Conservation (phyloP, 2,797 vertebrate species). For the Cygnus olor region DNA sequence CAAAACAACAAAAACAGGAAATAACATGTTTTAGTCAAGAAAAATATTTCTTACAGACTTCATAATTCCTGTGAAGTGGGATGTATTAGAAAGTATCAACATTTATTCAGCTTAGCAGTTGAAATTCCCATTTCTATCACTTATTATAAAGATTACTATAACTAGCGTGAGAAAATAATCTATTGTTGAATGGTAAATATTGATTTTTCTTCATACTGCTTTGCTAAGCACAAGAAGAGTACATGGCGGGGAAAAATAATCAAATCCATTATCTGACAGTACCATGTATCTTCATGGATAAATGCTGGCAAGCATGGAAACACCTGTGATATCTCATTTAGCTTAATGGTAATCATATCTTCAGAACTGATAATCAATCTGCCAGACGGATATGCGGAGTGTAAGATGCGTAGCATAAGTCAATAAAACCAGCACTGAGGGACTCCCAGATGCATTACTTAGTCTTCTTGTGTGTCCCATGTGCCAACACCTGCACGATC, state of each 20-base stretch:
- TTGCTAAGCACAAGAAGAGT: not conserved
- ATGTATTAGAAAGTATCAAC: not conserved
- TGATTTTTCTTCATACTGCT: not conserved
- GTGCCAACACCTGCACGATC: accelerated
- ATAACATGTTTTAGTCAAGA: not conserved
- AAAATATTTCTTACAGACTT: not conserved
- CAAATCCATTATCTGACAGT: not conserved
- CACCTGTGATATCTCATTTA: not conserved
- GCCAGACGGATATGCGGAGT: not conserved
- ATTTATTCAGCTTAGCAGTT: not conserved
- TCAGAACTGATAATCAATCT: not conserved
- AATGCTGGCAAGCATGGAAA: not conserved
- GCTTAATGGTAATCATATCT: not conserved
- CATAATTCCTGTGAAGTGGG: not conserved
- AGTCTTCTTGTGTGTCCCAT: not conserved
- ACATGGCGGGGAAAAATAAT: not conserved
- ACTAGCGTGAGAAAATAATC: not conserved
- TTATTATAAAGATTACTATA: not conserved
- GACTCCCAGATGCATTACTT: not conserved
- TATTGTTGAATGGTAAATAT: not conserved
- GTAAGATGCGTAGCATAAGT: not conserved
- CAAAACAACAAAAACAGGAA: not conserved
- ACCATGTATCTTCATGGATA: not conserved
- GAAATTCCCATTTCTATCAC: not conserved
- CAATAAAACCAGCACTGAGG: not conserved